Conservation (phyloP, 2,888 invertebrate species). For the Graphium colonna region DNA sequence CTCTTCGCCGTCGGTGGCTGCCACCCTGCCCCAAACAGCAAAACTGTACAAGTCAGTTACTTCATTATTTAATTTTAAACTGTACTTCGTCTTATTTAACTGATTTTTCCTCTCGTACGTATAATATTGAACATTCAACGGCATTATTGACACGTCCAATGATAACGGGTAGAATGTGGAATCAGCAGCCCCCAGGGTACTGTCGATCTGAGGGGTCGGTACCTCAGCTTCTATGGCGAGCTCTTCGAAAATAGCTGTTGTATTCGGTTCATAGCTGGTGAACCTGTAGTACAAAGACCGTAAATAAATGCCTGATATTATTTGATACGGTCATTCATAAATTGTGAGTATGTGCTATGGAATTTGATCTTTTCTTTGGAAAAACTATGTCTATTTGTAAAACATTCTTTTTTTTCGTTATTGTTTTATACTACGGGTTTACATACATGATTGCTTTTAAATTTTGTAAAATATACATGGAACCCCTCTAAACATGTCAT, state of each 20-base stretch:
- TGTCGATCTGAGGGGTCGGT: conserved; percentile 46
- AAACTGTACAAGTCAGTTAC: conserved; percentile 65
- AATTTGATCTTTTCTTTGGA: too few species aligned
- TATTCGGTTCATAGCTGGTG: conserved; percentile 49
- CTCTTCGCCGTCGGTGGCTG: conserved; percentile 56
- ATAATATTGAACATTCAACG: conserved; percentile 58
- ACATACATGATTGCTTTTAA: too few species aligned
- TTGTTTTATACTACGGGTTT: too few species aligned
- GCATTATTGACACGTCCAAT: conserved; percentile 67
- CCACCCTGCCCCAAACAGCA: conserved; percentile 76
- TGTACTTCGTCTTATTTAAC: conserved; percentile 34
- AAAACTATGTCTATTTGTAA: too few species aligned
- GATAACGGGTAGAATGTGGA: conserved; percentile 72
- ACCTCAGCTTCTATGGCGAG: conserved; percentile 64
- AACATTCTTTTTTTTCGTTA: too few species aligned
- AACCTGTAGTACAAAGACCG: conserved; percentile 56
- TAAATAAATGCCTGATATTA: not conserved
- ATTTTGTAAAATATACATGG: too few species aligned
- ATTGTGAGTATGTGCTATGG: too few species aligned
- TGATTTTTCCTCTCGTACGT: conserved; percentile 36
- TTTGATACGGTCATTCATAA: too few species aligned
- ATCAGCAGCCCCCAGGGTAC: conserved; percentile 43
- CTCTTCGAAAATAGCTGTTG: conserved; percentile 66
- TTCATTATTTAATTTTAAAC: conserved; percentile 38
- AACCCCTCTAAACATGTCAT: too few species aligned